Percentiles rank a stretch among this genome's conserved stretches.
These are phyloP conservation scores for Scolopax rusticola DNA, from an alignment of 2,797 vertebrate genomes.

Conservation along the genomic window DNA sequence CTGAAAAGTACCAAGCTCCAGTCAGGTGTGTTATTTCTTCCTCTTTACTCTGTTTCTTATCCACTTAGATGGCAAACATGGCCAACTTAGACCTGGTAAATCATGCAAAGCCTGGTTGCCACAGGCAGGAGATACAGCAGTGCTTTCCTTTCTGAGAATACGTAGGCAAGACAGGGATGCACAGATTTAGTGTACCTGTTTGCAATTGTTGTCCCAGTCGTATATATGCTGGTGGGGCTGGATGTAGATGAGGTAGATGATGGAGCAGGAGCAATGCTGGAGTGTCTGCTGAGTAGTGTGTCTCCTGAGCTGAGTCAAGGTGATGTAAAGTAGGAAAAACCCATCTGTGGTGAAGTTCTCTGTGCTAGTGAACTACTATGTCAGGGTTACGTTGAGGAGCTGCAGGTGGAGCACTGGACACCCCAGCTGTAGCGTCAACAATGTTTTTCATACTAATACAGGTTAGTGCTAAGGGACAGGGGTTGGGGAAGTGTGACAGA, in stretches of 20 bases:
- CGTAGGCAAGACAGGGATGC: not conserved
- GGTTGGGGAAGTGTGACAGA: not conserved
- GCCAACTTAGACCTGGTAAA: not conserved
- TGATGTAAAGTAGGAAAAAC: not conserved
- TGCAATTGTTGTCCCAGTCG: not conserved
- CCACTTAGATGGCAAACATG: not conserved
- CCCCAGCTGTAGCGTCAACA: not conserved
- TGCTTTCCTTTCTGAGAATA: not conserved
- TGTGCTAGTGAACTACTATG: accelerated
- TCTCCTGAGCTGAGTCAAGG: not conserved
- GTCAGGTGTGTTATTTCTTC: not conserved
- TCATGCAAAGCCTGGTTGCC: not conserved
- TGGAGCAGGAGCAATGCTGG: not conserved
- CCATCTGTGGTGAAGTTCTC: accelerated
- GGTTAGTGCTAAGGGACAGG: not conserved
- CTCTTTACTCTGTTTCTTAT: not conserved
- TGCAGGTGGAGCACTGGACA: not conserved
- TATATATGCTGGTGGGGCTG: not conserved
- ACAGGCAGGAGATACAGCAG: not conserved
- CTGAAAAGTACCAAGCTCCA: not conserved
- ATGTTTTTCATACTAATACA: not conserved
- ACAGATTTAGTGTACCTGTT: not conserved
- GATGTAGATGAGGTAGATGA: not conserved
- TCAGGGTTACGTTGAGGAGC: not conserved
- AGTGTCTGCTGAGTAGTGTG: not conserved